Percentiles rank a stretch among this genome's conserved stretches.
Conservation (phyloP, 1,140 invertebrate genomes). For the Neomicropteryx cornuta region DNA sequence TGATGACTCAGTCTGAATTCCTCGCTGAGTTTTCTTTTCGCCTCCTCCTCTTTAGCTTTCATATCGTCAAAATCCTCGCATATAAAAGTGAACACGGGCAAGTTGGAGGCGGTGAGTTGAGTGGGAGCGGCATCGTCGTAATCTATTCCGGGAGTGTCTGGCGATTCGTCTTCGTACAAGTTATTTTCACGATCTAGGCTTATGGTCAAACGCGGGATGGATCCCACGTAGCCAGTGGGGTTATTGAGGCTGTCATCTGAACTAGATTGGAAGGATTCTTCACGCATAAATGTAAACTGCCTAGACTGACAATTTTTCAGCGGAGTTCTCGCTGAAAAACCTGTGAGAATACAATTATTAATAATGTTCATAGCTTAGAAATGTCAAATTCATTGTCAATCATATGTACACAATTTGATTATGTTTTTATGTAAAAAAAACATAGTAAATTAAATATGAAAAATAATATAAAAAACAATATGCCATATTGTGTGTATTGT, state of each 20-base stretch:
- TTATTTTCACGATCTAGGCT: constrained; percentile 31
- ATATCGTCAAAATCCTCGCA: constrained; percentile 28
- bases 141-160: constrained; percentile 27
- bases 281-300: constrained; percentile 17
- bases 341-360: too few species aligned
- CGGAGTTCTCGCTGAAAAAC: too few species aligned
- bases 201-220: constrained; percentile 30
- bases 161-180: constrained; percentile 26
- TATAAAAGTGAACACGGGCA: constrained; percentile 33
- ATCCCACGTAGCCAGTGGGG: constrained; percentile 25
- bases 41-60: constrained; percentile 10
- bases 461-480: too few species aligned
- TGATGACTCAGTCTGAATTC: too few species aligned
- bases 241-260: constrained; percentile 32
- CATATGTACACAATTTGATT: too few species aligned
- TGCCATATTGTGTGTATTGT: too few species aligned
- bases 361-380: too few species aligned
- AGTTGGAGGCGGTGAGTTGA: constrained; percentile 15
- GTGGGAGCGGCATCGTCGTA: constrained; percentile 14
- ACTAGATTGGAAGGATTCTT: constrained; percentile 34
- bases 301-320: too few species aligned
- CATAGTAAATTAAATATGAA: too few species aligned
- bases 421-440: too few species aligned
- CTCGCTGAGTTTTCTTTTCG: too few species aligned
- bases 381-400: too few species aligned